Evolutionary conservation across 2,888 invertebrate genomes (phyloP), one percentile per base, ranked within the genome.

Genomic region (Hypomecis atomaria): DNA sequence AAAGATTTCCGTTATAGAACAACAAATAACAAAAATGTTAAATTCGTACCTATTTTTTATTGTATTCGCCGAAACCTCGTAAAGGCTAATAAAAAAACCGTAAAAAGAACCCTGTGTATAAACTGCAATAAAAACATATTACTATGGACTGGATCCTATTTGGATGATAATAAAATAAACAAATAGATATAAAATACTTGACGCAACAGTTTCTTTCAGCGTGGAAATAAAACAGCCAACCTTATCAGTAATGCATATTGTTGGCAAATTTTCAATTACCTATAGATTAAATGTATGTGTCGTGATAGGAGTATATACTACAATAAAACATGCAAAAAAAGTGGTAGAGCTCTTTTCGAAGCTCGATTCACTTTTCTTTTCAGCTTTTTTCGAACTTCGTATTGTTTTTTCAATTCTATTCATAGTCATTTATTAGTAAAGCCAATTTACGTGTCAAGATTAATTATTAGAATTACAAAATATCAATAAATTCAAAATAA

Each of bases 11-110:
- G 40, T 52, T 52, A 57, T 52, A 50, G 38, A 52, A 52, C 44
- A 52, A 62, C 47, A 63, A 63, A 63, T 33, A 44, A 45, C 23
- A 23, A 38, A 23, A 43, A 36, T 47, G 43, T 53, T 63, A 61
- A 60, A 60, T 57, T 58, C 38, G 44, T 54, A 37, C n/a, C 53
- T 61, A 55, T 58, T 66, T 58, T 66, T 50, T 59, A 45, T 63
- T 57, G 42, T 45, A 54, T 54, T 34, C 44, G 43, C n/a, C 37
- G 34, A 23, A 45, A 54, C 49, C 53, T 54, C 33, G 53, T 58
- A 40, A 61, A 57, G 34, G 23, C 50, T 54, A 61, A 61, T 61
- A 61, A 58, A 65, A 61, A 42, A 13, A 44, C 34, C 53, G 57
- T 66, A 59, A 66, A 66, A 50, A 42, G 54, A 58, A 64, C 50